These are phyloP conservation scores for Onychomys leucogaster DNA, from an alignment of 2,797 vertebrate genomes.

Conservation along the genomic window DNA sequence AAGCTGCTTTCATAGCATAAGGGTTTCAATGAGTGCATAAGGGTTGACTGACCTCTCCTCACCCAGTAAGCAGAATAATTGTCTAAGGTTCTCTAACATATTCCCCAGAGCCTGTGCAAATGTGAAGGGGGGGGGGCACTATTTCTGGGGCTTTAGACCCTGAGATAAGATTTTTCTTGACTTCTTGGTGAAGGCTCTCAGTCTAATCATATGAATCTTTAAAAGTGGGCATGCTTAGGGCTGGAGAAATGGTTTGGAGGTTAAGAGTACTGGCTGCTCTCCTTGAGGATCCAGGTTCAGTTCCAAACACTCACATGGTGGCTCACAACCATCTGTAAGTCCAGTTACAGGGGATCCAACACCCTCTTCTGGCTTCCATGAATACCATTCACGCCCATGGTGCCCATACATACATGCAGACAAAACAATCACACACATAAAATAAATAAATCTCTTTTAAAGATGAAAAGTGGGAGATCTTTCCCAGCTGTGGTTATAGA, in stretches of 20 bases:
- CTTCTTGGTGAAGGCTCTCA: neutral
- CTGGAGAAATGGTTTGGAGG: neutral
- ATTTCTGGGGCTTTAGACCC: neutral
- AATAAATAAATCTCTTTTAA: neutral
- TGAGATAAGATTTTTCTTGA: slow-evolving; percentile 7
- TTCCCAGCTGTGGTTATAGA: neutral
- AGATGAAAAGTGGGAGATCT: neutral
- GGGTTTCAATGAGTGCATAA: neutral
- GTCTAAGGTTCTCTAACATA: neutral
- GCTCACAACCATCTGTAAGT: neutral
- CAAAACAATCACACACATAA: neutral
- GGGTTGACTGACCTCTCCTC: neutral
- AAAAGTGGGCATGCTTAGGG: neutral
- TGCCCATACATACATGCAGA: neutral
- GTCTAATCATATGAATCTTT: neutral
- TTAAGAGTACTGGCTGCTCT: neutral
- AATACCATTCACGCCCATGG: too few species aligned
- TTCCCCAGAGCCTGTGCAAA: neutral
- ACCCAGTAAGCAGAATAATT: neutral
- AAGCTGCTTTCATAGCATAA: slow-evolving; percentile 41
- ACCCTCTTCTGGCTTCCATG: neutral
- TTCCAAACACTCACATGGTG: neutral
- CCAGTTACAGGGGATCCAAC: neutral
- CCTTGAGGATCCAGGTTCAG: neutral
- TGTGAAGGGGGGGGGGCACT: neutral